Evolutionary conservation across 1,140 invertebrate species (phyloP), one percentile per base, ranked within the genome.

Genomic region (Magallana gigas): DNA sequence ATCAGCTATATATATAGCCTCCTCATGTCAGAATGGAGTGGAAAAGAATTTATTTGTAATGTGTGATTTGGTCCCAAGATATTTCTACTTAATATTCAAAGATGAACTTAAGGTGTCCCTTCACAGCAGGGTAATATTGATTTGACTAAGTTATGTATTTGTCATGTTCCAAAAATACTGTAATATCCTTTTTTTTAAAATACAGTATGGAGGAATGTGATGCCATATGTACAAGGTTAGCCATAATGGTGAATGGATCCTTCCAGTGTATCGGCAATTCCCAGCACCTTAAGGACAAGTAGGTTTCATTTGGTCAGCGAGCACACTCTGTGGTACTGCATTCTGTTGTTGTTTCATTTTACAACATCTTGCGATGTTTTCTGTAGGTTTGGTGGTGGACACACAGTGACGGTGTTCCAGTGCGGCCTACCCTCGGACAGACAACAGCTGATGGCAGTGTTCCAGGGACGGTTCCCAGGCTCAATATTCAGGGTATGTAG

Each of bases 361-460:
- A 23, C 23, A 23, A 23, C 36, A 48, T 48, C 5, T 48, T 8
- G 57, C 86, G 64, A 36, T 64, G 12, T 14, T 16, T n/a, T 76
- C 85, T 91, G 56, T 88, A 97, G 97, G 93, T 97, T 97, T 92
- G 97, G 97, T 23, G 95, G 96, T 90, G 97, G 97, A 2, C 97
- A 97, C 93, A 97, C 96, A 86, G 93, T 97, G 14, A 96, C 95
- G 4, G 93, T 97, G 57, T 95, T 92, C 80, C 58, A 90, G 60
- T 84, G 88, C n/a, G 90, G 89, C 8, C 59, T 90, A n/a, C 86
- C 90, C 1, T 88, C 87, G 6, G 88, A 91, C 36, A 71, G 80
- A 14, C 14, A 85, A 12, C 80, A 56, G n/a, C 84, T 94, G 4
- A 84, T 88, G 16, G 85, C 91, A 16, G 91, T 91, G 56, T 92